Evolutionary conservation across 2,113 vertebrate genomes (phyloP).

Genomic region (Calyptomena viridis): DNA sequence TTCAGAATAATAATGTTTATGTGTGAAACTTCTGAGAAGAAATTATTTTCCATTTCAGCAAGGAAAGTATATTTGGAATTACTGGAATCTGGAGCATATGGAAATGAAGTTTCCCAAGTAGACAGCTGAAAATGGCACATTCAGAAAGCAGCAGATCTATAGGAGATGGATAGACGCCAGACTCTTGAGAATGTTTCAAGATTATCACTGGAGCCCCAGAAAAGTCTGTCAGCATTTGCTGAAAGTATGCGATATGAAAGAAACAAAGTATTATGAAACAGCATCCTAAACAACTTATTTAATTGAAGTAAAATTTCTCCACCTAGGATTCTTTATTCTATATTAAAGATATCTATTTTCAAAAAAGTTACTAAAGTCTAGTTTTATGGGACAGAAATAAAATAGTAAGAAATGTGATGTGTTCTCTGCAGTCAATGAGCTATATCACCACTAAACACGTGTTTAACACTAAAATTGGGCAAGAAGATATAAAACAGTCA

Average conservation of each 20-base stretch:
- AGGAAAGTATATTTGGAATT: not conserved
- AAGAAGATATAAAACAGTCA: not conserved
- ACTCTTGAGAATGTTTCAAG: not conserved
- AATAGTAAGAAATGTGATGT: not conserved
- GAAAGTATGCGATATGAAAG: not conserved
- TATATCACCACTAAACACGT: not conserved
- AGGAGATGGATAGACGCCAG: not conserved
- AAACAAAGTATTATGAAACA: not conserved
- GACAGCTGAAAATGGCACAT: slow-evolving; percentile 3
- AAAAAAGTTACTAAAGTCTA: not conserved
- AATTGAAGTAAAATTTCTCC: not conserved
- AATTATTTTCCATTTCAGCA: not conserved
- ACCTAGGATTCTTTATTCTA: not conserved
- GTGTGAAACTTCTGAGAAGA: not conserved
- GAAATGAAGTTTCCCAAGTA: not conserved
- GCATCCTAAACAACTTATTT: not conserved
- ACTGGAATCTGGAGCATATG: not conserved
- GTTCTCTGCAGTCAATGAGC: not conserved
- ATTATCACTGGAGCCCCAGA: not conserved
- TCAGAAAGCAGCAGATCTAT: not conserved
- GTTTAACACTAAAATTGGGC: not conserved
- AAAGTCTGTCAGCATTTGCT: not conserved
- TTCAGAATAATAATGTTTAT: not conserved
- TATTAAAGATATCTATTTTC: not conserved
- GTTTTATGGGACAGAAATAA: not conserved